A percentile compares a stretch with the other conserved stretches of the same genome.
Conservation (phyloP, 2,888 invertebrate species). For the Venustoraphidia nigricollis region DNA sequence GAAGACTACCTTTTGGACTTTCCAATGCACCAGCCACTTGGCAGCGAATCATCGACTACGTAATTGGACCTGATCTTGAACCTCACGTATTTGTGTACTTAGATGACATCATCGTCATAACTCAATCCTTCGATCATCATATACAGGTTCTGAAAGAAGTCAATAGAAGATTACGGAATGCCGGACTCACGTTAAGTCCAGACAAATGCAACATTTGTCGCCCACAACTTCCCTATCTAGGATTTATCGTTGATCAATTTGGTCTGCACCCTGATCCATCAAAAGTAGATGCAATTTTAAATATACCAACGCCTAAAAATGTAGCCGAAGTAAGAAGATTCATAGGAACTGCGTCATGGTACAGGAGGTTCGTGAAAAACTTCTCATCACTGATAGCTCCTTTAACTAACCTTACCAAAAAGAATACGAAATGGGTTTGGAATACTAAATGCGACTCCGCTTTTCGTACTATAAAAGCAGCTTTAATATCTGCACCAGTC, state of each 20-base stretch:
- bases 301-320: slow-evolving; percentile 14
- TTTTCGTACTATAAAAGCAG: slow-evolving; percentile 10
- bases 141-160: slow-evolving; percentile 8
- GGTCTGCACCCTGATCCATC: slow-evolving; percentile 13
- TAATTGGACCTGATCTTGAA: background rate
- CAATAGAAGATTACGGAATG: slow-evolving; percentile 8
- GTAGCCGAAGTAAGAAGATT: slow-evolving; percentile 14
- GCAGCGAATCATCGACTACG: background rate
- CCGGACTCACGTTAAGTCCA: slow-evolving; percentile 13
- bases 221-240: slow-evolving; percentile 15
- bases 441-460: slow-evolving; percentile 8
- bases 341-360: slow-evolving; percentile 19
- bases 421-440: slow-evolving; percentile 11
- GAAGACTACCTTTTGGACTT: slow-evolving; percentile 1
- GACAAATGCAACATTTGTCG: slow-evolving; percentile 14
- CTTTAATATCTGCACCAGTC: slow-evolving; percentile 12
- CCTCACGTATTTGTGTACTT: slow-evolving; percentile 9
- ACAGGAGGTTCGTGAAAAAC: slow-evolving; percentile 12
- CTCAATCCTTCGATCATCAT: slow-evolving; percentile 11
- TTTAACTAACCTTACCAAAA: slow-evolving; percentile 5
- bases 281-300: slow-evolving; percentile 10
- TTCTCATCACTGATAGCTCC: slow-evolving; percentile 8
- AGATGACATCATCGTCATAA: slow-evolving; percentile 8
- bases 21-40: slow-evolving; percentile 1
- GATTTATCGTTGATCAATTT: slow-evolving; percentile 15